Evolutionary conservation across 2,113 vertebrate species (phyloP).

Genomic region (Oceanodroma tethys): DNA sequence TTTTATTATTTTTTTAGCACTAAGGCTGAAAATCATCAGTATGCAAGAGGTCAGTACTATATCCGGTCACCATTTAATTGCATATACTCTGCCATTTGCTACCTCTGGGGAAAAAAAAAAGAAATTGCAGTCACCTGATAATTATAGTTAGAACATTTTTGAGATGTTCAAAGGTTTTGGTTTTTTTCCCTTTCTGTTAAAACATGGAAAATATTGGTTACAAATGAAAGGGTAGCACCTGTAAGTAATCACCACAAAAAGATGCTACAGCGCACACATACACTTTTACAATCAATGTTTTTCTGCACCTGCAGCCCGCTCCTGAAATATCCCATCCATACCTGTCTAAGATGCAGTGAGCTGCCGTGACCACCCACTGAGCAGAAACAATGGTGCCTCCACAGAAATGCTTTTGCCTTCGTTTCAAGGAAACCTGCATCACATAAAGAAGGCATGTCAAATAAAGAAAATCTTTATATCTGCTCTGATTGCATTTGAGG

Average conservation of each 20-base stretch:
- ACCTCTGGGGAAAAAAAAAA: background rate
- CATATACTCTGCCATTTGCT: background rate
- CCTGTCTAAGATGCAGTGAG: constrained; percentile 81
- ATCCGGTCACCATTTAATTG: background rate
- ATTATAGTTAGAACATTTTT: background rate
- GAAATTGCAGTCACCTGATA: background rate
- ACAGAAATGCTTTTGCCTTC: constrained; percentile 81
- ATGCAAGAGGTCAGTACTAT: background rate
- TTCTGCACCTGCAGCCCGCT: background rate
- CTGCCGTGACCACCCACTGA: constrained; percentile 83
- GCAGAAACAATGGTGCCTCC: constrained; percentile 82
- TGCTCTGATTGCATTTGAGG: background rate
- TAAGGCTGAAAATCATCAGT: background rate
- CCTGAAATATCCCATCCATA: constrained; percentile 13
- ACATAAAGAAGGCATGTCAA: background rate
- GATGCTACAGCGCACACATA: background rate
- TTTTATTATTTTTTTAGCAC: background rate
- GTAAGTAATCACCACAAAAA: background rate
- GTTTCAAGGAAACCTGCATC: constrained; percentile 82
- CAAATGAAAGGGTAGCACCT: background rate
- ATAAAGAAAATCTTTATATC: background rate
- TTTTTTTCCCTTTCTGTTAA: background rate
- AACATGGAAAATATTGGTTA: background rate
- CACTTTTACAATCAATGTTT: background rate
- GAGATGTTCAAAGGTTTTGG: background rate